Evolutionary conservation across 2,797 vertebrate species (phyloP).

Genomic region (Huso huso): DNA sequence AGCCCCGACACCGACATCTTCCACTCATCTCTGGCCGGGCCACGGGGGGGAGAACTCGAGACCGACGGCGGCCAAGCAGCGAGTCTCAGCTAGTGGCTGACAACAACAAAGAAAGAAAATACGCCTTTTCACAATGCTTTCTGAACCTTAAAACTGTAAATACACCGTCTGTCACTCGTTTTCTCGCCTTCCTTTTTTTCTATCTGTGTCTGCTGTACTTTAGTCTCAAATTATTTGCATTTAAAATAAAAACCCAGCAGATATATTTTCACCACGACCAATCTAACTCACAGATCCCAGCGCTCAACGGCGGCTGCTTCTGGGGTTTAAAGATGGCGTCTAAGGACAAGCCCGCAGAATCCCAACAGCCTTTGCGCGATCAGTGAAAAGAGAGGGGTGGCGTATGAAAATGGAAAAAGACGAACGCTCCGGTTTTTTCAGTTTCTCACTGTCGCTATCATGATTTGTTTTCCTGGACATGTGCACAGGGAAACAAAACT

Average conservation of each 20-base stretch:
- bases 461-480: no score
- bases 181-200: slow-evolving; percentile 36
- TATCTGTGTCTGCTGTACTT: slow-evolving; percentile 22
- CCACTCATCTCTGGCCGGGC: slow-evolving; percentile 83
- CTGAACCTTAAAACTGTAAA: slow-evolving; percentile 21
- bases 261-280: slow-evolving; percentile 30
- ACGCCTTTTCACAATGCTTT: slow-evolving; percentile 23
- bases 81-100: slow-evolving; percentile 24
- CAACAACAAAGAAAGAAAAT: slow-evolving; percentile 17
- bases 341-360: slow-evolving; percentile 51
- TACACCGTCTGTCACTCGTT: slow-evolving; percentile 24
- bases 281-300: slow-evolving; percentile 46
- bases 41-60: slow-evolving; percentile 57
- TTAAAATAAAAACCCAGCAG: slow-evolving; percentile 25
- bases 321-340: slow-evolving; percentile 79
- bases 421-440: no score
- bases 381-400: slow-evolving; percentile 12
- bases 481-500: no score
- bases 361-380: slow-evolving; percentile 54
- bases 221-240: slow-evolving; percentile 20
- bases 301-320: slow-evolving; percentile 50
- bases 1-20: slow-evolving; percentile 97
- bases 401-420: not conserved
- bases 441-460: no score
- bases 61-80: slow-evolving; percentile 33